A percentile compares a stretch with the other conserved stretches of the same genome.
Conservation (phyloP, 2,113 vertebrate genomes). For the Laticauda laticaudata region DNA sequence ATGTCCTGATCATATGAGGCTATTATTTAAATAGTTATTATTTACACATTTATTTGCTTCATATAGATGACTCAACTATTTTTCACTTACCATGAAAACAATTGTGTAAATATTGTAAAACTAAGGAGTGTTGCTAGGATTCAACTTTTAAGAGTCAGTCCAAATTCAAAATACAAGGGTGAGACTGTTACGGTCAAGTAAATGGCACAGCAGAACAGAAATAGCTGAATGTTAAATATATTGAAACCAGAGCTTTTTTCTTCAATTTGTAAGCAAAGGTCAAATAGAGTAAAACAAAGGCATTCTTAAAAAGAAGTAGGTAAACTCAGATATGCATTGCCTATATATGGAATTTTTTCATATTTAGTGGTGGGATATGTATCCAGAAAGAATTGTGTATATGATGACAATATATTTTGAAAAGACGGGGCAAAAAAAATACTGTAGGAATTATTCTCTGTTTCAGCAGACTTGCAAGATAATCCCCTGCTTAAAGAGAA, state of each 20-base stretch:
- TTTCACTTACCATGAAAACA: background rate
- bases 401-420: background rate
- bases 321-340: background rate
- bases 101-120: background rate
- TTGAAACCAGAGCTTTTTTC: background rate
- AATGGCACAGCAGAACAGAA: background rate
- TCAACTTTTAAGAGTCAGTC: background rate
- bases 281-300: background rate
- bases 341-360: background rate
- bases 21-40: background rate
- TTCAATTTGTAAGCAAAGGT: background rate
- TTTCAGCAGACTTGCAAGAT: background rate
- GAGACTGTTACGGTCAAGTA: background rate
- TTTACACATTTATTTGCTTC: background rate
- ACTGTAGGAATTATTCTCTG: background rate
- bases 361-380: background rate
- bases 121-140: background rate
- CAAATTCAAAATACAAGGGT: background rate
- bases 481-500: background rate
- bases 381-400: background rate
- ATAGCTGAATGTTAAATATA: background rate
- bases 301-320: background rate
- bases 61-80: background rate
- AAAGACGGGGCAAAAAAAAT: background rate
- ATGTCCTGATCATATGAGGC: no score